Base-by-base conservation (phyloP, 2,888 invertebrate species). In the Oxytorus armatus region DNA sequence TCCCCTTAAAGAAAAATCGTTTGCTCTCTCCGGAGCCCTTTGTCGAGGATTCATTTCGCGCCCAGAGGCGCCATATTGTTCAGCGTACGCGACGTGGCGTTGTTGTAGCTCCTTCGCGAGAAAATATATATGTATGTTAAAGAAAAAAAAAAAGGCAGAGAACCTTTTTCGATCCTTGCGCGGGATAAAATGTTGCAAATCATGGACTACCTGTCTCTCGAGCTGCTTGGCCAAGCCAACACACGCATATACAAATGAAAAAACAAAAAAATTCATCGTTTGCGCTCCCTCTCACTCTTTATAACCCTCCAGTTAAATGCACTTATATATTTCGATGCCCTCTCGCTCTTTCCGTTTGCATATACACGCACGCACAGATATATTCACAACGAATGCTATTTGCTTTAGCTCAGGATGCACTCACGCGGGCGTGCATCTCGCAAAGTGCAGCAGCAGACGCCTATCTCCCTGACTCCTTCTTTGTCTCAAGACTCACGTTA, bases 151-250 rank as follows among this genome's bases (percentile, higher is more conserved):
- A 47, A 61, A 51, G 59, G 55, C 78, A 72, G 77, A 47, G 42
- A 74, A 81, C 77, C 81, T 83, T 85, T 82, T 82, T 72, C 82
- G 89, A 89, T 89, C 83, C 72, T 82, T 70, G 76, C 81, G 72
- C 77, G 74, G 87, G 90, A 90, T 89, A 90, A 90, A 90, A 91
- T 91, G 82, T 89, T 91, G 91, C 91, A 91, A 90, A 90, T 91
- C 91, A 91, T 89, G 88, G 89, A 86, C 90, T 91, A 91, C 91
- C 91, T 91, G 91, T 88, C 85, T 65, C 68, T 59, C 57, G 72
- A 47, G 44, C 63, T 68, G 76, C 61, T 39, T 49, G 55, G 63
- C n/a, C 79, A 23, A 76, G 47, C 51, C 68, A 69, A 76, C 51
- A 55, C 69, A 33, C 66, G 36, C 55, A 69, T 44, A 61, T 49